These are phyloP conservation scores for Hypselothyrea guttata DNA, from an alignment of 2,888 invertebrate genomes.

Conservation along the genomic window DNA sequence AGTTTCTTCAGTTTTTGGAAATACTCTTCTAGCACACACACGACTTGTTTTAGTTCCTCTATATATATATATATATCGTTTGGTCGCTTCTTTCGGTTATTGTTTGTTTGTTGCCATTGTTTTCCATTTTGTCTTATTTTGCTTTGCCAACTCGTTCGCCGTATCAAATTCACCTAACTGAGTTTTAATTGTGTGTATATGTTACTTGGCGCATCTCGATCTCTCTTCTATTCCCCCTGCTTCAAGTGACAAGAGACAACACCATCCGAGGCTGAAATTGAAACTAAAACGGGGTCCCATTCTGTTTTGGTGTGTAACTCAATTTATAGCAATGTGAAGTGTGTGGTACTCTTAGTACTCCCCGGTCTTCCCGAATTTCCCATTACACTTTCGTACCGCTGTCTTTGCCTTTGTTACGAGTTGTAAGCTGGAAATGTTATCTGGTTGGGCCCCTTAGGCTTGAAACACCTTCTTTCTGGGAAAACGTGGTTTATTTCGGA, in stretches of 20 bases:
- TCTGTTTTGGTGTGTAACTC: conserved; percentile 55
- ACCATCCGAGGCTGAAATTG: conserved; percentile 4
- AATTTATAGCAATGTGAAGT: conserved; percentile 52
- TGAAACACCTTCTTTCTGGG: conserved; percentile 7
- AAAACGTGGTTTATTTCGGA: neutral
- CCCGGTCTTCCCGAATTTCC: neutral
- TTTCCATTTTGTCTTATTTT: conserved; percentile 53
- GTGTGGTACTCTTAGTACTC: conserved; percentile 6
- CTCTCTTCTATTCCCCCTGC: neutral
- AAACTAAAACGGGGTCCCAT: conserved; percentile 42
- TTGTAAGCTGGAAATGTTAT: conserved; percentile 1
- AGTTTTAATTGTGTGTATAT: conserved; percentile 56
- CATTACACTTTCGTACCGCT: too few species aligned
- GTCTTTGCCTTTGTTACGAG: neutral
- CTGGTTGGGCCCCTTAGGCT: neutral
- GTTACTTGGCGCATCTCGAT: neutral
- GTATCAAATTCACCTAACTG: conserved; percentile 62
- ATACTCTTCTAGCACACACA: neutral
- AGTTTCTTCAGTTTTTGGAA: conserved; percentile 27
- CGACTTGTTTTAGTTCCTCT: neutral
- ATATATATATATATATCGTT: conserved; percentile 3
- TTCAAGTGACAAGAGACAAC: conserved; percentile 42
- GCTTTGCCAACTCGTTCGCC: conserved; percentile 48
- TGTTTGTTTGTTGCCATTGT: conserved; percentile 13
- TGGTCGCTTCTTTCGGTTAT: conserved; percentile 14